Evolutionary conservation across 1,140 invertebrate genomes (phyloP).

Genomic region (Maniola jurtina): DNA sequence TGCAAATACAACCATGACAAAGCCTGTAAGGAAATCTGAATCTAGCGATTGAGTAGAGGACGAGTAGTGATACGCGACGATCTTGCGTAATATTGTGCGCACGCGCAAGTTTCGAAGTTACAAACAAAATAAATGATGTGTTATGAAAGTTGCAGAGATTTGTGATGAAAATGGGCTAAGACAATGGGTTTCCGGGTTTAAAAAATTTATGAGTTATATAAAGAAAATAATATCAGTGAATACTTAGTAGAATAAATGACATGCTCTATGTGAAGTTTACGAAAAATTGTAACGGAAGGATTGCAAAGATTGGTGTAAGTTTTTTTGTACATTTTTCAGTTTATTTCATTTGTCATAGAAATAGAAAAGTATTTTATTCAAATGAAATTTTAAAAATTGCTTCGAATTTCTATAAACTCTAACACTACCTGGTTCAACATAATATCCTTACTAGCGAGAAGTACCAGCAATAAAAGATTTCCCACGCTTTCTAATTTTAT

Average conservation of each 20-base stretch:
- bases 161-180: too few species aligned
- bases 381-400: too few species aligned
- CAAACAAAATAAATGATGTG: not conserved
- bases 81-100: not conserved
- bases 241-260: not conserved
- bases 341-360: too few species aligned
- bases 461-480: too few species aligned
- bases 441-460: too few species aligned
- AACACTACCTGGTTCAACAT: too few species aligned
- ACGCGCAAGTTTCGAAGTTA: not conserved
- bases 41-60: not conserved
- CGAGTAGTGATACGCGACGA: not conserved
- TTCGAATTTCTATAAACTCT: too few species aligned
- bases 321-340: too few species aligned
- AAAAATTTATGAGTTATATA: not conserved
- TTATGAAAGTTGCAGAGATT: too few species aligned
- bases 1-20: slow-evolving; percentile 39
- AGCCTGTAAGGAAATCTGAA: slow-evolving; percentile 7
- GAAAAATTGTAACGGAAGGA: not conserved
- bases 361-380: too few species aligned
- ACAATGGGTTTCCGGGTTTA: too few species aligned
- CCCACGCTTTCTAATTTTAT: too few species aligned
- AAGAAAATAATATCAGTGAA: not conserved
- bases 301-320: not conserved
- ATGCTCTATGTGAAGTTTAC: not conserved